Percentiles rank a stretch among this genome's conserved stretches.
Conservation (phyloP, 2,797 vertebrate species). For the Merluccius polli region DNA sequence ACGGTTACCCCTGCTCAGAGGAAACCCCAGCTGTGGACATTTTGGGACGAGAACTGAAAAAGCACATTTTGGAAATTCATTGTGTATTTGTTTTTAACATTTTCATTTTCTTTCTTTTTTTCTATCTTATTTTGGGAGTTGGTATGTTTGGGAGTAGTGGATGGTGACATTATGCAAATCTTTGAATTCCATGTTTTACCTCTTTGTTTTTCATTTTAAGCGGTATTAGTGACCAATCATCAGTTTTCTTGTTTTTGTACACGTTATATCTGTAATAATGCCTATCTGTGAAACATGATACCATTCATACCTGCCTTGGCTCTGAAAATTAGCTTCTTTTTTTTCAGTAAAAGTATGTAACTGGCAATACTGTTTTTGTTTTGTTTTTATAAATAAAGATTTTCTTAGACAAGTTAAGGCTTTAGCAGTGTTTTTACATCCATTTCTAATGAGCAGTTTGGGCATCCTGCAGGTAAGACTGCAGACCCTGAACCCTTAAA, state of each 20-base stretch:
- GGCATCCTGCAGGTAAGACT: constrained; percentile 26
- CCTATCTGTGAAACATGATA: constrained; percentile 70
- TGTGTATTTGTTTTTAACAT: constrained; percentile 23
- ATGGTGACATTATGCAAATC: constrained; percentile 70
- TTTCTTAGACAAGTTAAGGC: constrained; percentile 64
- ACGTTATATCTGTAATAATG: constrained; percentile 70
- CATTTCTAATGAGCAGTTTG: constrained; percentile 27
- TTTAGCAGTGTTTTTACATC: background rate
- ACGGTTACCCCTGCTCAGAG: background rate
- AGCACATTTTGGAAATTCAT: constrained; percentile 64
- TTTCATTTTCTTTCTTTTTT: constrained; percentile 41
- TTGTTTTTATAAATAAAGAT: constrained; percentile 77
- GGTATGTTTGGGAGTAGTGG: constrained; percentile 54
- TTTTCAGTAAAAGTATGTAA: constrained; percentile 74
- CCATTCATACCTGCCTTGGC: constrained; percentile 76
- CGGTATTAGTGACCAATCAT: constrained; percentile 55
- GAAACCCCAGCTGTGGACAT: background rate
- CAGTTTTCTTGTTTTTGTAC: constrained; percentile 35
- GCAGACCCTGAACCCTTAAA: background rate
- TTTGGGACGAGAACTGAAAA: constrained; percentile 39
- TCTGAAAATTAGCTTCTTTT: constrained; percentile 72
- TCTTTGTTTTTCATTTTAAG: constrained; percentile 34
- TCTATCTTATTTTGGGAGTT: constrained; percentile 35
- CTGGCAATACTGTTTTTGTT: constrained; percentile 71
- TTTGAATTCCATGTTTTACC: constrained; percentile 67